phyloP scores from a whole-genome alignment of 1,140 invertebrate species.

The Pseudomyrmex dendroicus region DNA sequence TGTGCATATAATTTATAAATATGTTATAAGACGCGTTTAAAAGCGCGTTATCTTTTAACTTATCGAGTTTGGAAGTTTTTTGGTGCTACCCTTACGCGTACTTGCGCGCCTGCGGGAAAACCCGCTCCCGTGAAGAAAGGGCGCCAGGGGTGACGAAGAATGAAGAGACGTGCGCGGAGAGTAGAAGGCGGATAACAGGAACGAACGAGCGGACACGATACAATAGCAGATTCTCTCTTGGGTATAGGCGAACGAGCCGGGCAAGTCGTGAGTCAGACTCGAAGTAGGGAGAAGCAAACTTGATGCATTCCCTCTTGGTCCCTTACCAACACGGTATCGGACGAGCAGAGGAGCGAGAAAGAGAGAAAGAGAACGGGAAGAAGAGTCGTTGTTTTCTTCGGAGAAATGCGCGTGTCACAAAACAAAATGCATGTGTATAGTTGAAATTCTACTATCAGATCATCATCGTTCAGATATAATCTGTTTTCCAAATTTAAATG shows the following conservation, averaged over 20 bases:
- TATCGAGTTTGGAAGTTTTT: background rate
- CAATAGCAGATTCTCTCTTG: slow-evolving; percentile 66
- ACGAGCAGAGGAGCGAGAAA: slow-evolving; percentile 23
- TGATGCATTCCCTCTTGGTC: slow-evolving; percentile 72
- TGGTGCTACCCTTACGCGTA: background rate
- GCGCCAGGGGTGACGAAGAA: slow-evolving; percentile 2
- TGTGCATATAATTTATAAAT: too few species aligned
- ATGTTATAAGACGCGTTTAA: background rate
- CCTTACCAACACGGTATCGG: slow-evolving; percentile 55
- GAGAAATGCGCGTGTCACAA: slow-evolving; percentile 37
- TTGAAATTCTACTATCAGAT: too few species aligned
- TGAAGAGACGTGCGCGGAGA: background rate
- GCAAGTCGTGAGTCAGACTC: slow-evolving; percentile 70
- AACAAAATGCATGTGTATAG: too few species aligned
- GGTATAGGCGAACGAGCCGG: slow-evolving; percentile 46
- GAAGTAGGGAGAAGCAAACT: slow-evolving; percentile 61
- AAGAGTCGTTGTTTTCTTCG: slow-evolving; percentile 59
- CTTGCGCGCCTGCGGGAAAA: background rate
- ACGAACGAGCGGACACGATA: slow-evolving; percentile 59
- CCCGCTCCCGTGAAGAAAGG: slow-evolving; percentile 12
- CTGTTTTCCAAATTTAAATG: background rate
- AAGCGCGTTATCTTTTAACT: background rate
- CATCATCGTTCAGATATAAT: background rate
- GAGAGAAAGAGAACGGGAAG: background rate
- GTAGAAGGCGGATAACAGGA: slow-evolving; percentile 6